These are phyloP conservation scores for Norana najaformis DNA, from an alignment of 2,888 invertebrate genomes.

Conservation along the genomic window DNA sequence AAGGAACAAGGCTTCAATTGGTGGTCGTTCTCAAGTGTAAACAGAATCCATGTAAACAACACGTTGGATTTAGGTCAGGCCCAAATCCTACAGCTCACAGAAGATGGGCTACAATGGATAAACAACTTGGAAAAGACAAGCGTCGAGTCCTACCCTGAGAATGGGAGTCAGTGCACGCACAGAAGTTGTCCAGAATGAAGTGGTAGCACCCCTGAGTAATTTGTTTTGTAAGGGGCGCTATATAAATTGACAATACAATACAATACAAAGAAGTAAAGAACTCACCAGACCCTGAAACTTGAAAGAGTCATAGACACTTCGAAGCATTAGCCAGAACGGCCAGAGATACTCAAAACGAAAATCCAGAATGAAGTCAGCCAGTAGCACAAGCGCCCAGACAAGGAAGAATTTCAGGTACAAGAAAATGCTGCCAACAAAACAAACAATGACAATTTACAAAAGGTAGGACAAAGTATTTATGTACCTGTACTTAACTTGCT, in stretches of 20 bases:
- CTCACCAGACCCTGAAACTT: conserved; percentile 95
- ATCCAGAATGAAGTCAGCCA: conserved; percentile 94
- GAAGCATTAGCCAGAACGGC: conserved; percentile 94
- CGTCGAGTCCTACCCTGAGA: background rate
- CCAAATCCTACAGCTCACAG: background rate
- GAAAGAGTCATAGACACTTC: conserved; percentile 94
- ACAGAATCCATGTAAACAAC: background rate
- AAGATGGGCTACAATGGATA: background rate
- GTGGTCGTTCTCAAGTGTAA: too few species aligned
- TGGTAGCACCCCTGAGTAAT: too few species aligned
- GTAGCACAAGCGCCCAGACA: conserved; percentile 90
- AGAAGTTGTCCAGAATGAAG: too few species aligned
- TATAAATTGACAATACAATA: background rate
- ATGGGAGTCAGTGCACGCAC: background rate
- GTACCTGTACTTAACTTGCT: background rate
- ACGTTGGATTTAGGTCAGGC: background rate
- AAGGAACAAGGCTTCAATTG: background rate
- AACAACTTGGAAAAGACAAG: background rate
- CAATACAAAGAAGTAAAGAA: conserved; percentile 46
- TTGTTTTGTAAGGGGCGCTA: too few species aligned
- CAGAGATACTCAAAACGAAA: conserved; percentile 98
- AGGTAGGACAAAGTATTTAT: background rate
- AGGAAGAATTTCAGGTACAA: conserved; percentile 92
- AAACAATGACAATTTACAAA: conserved; percentile 17
- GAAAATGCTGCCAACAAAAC: conserved; percentile 74